These are phyloP conservation scores for Stenurella melanura DNA, from an alignment of 2,888 invertebrate species.

Conservation along the genomic window DNA sequence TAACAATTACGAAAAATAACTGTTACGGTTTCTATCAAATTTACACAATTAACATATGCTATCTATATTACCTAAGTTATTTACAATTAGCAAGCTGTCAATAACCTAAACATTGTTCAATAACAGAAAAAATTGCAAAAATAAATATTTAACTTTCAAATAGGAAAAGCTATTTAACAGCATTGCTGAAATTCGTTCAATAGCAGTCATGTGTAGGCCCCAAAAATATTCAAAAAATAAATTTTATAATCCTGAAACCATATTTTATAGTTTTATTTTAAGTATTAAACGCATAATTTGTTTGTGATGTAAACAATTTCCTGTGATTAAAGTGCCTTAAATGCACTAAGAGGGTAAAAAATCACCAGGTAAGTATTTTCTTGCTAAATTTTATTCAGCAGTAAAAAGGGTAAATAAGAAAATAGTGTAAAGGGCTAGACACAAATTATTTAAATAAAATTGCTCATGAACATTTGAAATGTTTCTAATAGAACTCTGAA, in stretches of 20 bases:
- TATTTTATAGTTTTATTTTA: not conserved
- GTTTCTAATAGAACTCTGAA: too few species aligned
- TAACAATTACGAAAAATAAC: constrained; percentile 32
- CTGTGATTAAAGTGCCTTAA: not conserved
- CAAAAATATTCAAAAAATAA: not conserved
- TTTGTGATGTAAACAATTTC: not conserved
- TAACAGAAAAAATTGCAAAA: constrained; percentile 15
- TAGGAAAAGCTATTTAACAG: constrained; percentile 30
- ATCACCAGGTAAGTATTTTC: not conserved
- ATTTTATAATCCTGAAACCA: not conserved
- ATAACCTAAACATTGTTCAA: constrained; percentile 6
- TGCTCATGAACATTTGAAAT: too few species aligned
- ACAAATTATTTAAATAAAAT: not conserved
- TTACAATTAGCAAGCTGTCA: constrained; percentile 41
- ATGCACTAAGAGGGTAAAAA: not conserved
- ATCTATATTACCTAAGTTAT: constrained; percentile 36
- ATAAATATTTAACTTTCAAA: constrained; percentile 19
- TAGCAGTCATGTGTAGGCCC: constrained; percentile 33
- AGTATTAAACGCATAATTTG: not conserved
- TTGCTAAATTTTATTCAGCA: not conserved
- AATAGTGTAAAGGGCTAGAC: not conserved
- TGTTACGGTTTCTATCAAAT: constrained; percentile 37
- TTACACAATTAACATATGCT: constrained; percentile 33
- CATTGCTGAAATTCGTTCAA: constrained; percentile 37
- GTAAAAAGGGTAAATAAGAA: too few species aligned